A percentile compares a stretch with the other conserved stretches of the same genome.
Evolutionary conservation across 2,888 invertebrate genomes (phyloP).

Genomic region (Pocota personata): DNA sequence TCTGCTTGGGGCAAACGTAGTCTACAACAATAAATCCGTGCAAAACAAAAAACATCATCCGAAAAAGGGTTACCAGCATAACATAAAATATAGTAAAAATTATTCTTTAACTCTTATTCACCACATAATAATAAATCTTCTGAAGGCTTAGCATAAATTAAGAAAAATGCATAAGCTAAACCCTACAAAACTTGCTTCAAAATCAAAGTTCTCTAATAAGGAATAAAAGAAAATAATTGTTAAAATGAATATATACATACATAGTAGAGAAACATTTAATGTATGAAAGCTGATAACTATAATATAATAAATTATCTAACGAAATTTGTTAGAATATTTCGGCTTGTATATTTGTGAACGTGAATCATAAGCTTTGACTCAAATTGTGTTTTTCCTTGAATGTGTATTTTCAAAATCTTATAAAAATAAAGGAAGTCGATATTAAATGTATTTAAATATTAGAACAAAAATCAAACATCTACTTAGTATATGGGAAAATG

Average conservation of each 20-base stretch:
- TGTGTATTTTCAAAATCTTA: background rate
- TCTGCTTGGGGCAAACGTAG: constrained; percentile 82
- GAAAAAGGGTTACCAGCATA: background rate
- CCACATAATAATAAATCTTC: background rate
- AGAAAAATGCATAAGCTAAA: no score
- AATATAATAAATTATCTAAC: background rate
- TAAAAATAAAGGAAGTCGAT: background rate
- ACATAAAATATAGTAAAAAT: background rate
- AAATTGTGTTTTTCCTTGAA: background rate
- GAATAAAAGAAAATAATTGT: constrained; percentile 1
- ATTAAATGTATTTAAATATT: constrained; percentile 25
- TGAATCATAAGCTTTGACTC: background rate
- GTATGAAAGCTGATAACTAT: constrained; percentile 42
- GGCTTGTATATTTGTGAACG: background rate
- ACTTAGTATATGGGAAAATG: constrained; percentile 7
- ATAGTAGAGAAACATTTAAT: constrained; percentile 15
- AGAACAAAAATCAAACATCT: background rate
- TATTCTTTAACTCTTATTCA: background rate
- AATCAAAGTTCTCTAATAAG: background rate
- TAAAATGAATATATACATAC: constrained; percentile 51
- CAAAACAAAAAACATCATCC: background rate
- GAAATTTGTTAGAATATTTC: background rate
- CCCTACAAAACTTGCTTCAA: background rate
- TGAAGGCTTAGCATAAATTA: background rate
- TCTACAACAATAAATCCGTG: background rate